A percentile compares a stretch with the other conserved stretches of the same genome.
These are phyloP conservation scores for Octomys mimax DNA, from an alignment of 2,797 vertebrate genomes.

Conservation along the genomic window DNA sequence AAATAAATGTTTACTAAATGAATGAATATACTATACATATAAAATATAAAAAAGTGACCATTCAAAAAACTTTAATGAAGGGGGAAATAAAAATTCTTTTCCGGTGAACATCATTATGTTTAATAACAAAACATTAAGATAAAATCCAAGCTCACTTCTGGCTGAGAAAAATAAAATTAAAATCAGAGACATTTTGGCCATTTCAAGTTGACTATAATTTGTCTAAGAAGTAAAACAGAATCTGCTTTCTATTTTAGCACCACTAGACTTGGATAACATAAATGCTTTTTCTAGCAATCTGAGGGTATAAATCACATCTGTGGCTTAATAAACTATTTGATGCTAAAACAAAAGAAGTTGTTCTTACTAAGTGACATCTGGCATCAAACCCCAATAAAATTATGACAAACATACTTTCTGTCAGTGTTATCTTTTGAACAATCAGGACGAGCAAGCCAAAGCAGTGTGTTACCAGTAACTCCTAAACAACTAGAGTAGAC, in stretches of 20 bases:
- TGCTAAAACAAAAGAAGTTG: conserved; percentile 55
- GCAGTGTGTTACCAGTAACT: not conserved
- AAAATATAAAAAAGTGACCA: not conserved
- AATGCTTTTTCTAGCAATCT: conserved; percentile 56
- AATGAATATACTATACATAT: conserved; percentile 31
- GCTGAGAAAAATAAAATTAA: conserved; percentile 67
- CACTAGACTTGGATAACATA: conserved; percentile 53
- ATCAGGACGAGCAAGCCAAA: not conserved
- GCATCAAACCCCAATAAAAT: conserved; percentile 66
- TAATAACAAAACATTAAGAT: conserved; percentile 39
- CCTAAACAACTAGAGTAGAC: not conserved
- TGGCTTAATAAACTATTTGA: conserved; percentile 70
- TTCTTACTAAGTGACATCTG: conserved; percentile 44
- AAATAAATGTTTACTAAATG: conserved; percentile 37
- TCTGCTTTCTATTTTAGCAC: conserved; percentile 64
- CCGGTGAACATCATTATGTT: conserved; percentile 6
- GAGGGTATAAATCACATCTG: conserved; percentile 50
- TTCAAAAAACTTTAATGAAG: conserved; percentile 55
- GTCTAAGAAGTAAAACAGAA: conserved; percentile 71
- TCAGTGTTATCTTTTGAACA: conserved; percentile 52
- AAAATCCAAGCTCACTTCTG: conserved; percentile 42
- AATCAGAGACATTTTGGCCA: conserved; percentile 50
- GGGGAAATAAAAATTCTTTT: not conserved
- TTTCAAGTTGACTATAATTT: conserved; percentile 46
- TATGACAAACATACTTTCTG: conserved; percentile 35